Evolutionary conservation across 1,140 invertebrate genomes (phyloP), one percentile per base, ranked within the genome.

Genomic region (Rhopalosiphum padi): DNA sequence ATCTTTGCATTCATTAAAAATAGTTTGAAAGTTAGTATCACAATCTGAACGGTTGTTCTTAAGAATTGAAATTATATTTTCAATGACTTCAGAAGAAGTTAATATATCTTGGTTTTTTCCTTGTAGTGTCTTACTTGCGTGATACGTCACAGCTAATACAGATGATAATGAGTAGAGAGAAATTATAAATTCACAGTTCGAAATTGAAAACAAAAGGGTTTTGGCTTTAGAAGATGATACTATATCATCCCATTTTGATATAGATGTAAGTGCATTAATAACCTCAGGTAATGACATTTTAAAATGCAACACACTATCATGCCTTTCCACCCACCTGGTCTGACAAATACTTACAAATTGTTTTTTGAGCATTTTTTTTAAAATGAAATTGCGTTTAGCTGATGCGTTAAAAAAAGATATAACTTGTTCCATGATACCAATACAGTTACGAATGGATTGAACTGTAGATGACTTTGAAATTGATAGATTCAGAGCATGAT

Each of bases 241-340:
- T 35, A 55, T 51, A 89, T 51, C 87, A 48, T 51, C 87, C 46
- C 46, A 51, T 35, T 51, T 37, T 51, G 87, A 89, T 51, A 89
- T n/a, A 51, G 46, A 48, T 35, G 46, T 37, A 48, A 89, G 51
- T 35, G 46, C 46, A 51, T 89, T 89, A 48, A 89, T 51, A 89
- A 89, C 6, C 30, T 51, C 43, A 51, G 87, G 51, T 51, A 89
- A n/a, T 89, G 30, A 48, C 35, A 37, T 48, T 51, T 89, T 55
- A 48, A 89, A 89, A 18, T 51, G 87, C 25, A 89, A 55, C 25
- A 89, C 87, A 89, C 46, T 55, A 89, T 46, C 87, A 37, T 89
- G 87, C 87, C 46, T 89, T 48, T 89, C 43, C n/a, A 89, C 87
- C 87, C 87, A 89, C 22, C n/a, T n/a, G n/a, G n/a, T n/a, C n/a